Evolutionary conservation across 37 sponge, comb jelly and placozoan genomes (phyloP).

Genomic region (Corticium candelabrum): DNA sequence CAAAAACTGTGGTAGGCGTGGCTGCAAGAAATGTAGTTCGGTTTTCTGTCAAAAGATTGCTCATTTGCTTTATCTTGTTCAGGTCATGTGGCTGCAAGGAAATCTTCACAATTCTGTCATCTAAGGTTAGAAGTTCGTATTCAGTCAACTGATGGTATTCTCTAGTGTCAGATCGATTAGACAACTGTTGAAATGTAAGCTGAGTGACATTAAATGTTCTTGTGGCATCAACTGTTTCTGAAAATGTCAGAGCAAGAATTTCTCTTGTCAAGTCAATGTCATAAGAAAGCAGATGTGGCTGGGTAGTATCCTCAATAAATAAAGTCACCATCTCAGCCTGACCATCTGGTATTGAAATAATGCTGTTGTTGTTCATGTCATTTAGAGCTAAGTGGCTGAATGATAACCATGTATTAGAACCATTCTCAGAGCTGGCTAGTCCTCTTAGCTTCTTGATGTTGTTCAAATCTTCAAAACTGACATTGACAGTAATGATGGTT

Average conservation of each 20-base stretch:
- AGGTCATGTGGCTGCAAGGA: constrained; percentile 29
- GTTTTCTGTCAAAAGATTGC: neutral
- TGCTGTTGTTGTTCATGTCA: constrained; percentile 41
- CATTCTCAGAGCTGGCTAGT: constrained; percentile 32
- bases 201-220: neutral
- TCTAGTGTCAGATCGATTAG: neutral
- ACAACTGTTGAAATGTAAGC: neutral
- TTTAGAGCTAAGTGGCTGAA: constrained; percentile 23
- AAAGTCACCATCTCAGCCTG: constrained; percentile 7
- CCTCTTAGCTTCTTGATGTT: constrained; percentile 42
- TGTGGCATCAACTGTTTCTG: constrained; percentile 62
- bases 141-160: neutral
- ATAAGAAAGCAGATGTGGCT: constrained; percentile 32
- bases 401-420: constrained; percentile 48
- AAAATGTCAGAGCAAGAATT: constrained; percentile 34
- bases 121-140: neutral
- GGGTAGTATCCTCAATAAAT: constrained; percentile 21
- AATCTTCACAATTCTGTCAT: neutral
- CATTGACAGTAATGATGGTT: constrained; percentile 47
- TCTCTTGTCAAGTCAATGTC: constrained; percentile 54
- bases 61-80: constrained; percentile 42
- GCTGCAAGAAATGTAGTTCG: constrained; percentile 41
- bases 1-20: constrained; percentile 22
- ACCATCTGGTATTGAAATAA: constrained; percentile 11
- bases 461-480: constrained; percentile 59